Evolutionary conservation across 1,140 invertebrate species (phyloP).

Genomic region (Leptestheria dahalacensis): DNA sequence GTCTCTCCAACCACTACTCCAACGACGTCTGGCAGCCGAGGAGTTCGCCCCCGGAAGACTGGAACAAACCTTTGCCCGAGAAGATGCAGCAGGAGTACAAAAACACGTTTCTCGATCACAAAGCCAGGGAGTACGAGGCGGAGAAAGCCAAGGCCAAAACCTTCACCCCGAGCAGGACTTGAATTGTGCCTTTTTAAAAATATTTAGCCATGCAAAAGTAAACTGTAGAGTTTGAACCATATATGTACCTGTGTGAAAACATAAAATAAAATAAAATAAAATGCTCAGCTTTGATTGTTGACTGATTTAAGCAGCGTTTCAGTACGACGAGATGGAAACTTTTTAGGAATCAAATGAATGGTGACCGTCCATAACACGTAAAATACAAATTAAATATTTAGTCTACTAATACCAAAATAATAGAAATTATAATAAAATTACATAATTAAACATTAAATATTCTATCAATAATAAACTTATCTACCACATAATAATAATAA

Average conservation of each 20-base stretch:
- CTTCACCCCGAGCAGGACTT: too few relatives aligned
- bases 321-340: too few relatives aligned
- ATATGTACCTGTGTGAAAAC: neutral
- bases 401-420: too few relatives aligned
- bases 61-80: slow-evolving; percentile 58
- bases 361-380: too few relatives aligned
- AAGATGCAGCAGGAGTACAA: slow-evolving; percentile 48
- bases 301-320: too few relatives aligned
- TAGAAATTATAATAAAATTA: too few relatives aligned
- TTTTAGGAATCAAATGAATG: too few relatives aligned
- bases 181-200: neutral
- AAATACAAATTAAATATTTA: too few relatives aligned
- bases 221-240: neutral
- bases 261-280: neutral
- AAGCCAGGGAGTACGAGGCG: slow-evolving; percentile 42
- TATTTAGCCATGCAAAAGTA: neutral
- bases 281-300: too few relatives aligned
- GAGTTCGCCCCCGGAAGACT: slow-evolving; percentile 53
- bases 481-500: too few relatives aligned
- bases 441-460: too few relatives aligned
- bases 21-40: slow-evolving; percentile 67
- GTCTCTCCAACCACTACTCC: slow-evolving; percentile 45
- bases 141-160: slow-evolving; percentile 14
- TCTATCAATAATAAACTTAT: too few relatives aligned
- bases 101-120: slow-evolving; percentile 44